A percentile compares a stretch with the other conserved stretches of the same genome.
These are phyloP conservation scores for Bombus fervidus DNA, from an alignment of 1,140 invertebrate species.

Conservation along the genomic window DNA sequence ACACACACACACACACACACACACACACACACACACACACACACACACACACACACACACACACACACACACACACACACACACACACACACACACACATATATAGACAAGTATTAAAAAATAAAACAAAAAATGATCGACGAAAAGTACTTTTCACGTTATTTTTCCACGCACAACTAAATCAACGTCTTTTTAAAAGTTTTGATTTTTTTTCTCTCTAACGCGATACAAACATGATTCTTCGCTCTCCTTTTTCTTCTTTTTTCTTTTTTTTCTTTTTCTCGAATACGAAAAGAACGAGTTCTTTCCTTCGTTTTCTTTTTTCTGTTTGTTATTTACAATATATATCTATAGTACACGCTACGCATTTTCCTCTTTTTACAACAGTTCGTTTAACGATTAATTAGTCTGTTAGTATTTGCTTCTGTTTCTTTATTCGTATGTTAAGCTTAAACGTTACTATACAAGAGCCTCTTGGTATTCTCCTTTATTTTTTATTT, in stretches of 20 bases:
- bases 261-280: neutral
- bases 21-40: neutral
- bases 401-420: slow-evolving; percentile 39
- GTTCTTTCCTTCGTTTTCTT: slow-evolving; percentile 17
- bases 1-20: neutral
- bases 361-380: slow-evolving; percentile 40
- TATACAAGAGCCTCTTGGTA: slow-evolving; percentile 34
- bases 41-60: neutral
- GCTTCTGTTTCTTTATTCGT: neutral
- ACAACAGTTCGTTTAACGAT: slow-evolving; percentile 44
- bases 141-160: slow-evolving; percentile 10
- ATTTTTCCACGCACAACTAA: slow-evolving; percentile 37
- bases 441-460: slow-evolving; percentile 35
- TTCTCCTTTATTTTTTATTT: neutral
- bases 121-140: slow-evolving; percentile 24
- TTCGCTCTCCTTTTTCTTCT: neutral
- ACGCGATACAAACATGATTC: slow-evolving; percentile 15
- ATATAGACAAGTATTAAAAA: slow-evolving; percentile 20
- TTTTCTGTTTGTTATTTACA: slow-evolving; percentile 36
- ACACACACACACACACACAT: too few relatives aligned
- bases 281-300: slow-evolving; percentile 10
- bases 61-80: too few relatives aligned
- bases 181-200: slow-evolving; percentile 28
- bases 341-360: slow-evolving; percentile 39
- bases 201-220: slow-evolving; percentile 32